Percentiles rank a stretch among this genome's conserved stretches.
Evolutionary conservation across 2,113 vertebrate genomes (phyloP).

Genomic region (Pangasianodon hypophthalmus): DNA sequence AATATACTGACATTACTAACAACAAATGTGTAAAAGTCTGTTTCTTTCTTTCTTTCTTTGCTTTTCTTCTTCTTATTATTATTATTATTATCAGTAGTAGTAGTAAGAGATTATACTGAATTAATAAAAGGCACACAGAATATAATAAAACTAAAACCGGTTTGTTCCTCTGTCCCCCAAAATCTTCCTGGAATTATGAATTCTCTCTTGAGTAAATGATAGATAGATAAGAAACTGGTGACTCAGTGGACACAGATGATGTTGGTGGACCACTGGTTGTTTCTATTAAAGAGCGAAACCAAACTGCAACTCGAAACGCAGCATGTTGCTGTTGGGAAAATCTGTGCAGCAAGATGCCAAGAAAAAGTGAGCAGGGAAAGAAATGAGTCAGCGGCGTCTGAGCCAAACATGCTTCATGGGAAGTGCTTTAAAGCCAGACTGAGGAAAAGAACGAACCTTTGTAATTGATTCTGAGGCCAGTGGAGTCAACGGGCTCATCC

Average conservation of each 20-base stretch:
- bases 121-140: background rate
- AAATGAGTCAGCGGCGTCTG: background rate
- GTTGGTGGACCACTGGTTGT: constrained; percentile 98
- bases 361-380: background rate
- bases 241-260: constrained; percentile 64
- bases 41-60: too few relatives aligned
- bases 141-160: background rate
- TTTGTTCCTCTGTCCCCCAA: background rate
- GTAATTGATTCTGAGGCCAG: constrained; percentile 97
- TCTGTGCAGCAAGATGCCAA: constrained; percentile 85
- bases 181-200: background rate
- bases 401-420: background rate
- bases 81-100: background rate
- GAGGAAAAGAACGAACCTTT: constrained; percentile 79
- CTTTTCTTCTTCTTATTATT: too few relatives aligned
- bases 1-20: background rate
- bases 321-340: constrained; percentile 87
- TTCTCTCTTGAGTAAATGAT: background rate
- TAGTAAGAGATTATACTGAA: background rate
- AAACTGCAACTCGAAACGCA: constrained; percentile 95
- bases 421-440: background rate
- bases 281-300: constrained; percentile 97
- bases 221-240: background rate
- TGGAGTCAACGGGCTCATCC: constrained; percentile 94
- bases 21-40: background rate